Evolutionary conservation across 2,888 invertebrate genomes (phyloP), one percentile per base, ranked within the genome.

Genomic region (Nebria salina): DNA sequence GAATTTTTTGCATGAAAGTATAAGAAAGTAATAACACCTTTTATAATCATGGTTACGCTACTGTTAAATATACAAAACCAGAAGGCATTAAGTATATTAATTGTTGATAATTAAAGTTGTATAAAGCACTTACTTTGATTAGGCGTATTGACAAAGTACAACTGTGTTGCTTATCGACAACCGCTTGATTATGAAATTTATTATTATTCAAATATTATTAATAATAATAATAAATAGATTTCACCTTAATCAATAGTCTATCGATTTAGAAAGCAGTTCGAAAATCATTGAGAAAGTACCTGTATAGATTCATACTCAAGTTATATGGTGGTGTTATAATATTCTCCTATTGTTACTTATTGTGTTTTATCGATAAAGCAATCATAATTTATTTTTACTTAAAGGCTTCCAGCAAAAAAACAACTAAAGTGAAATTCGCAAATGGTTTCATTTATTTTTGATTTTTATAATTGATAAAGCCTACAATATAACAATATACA

Each of bases 231-330:
- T 77, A 74, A 79, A 75, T 66, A 65, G 74, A 65, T 79, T 79
- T 79, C 79, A 74, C 75, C 74, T 26, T 79, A 79, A 79, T 74
- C 79, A 79, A 79, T 79, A 65, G 74, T 66, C 65, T 74, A 74
- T 79, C 79, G 54, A 75, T 80, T 42, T 80, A 80, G 80, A 80
- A 80, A 80, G 80, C 75, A 80, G 64, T 64, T 74, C 73, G 72
- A 73, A 78, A 54, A 72, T 42, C 43, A 80, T 79, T 54, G 80
- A 75, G 80, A 80, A 80, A 80, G 80, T 80, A 80, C 65, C 25
- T 70, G n/a, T 65, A 75, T 80, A 70, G 42, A 75, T 80, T 70
- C 70, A 65, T 75, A 54, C 54, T 11, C 54, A 54, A 13, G 54
- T 54, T 54, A 54, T 54, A 54, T 8, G 54, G 54, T 54, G 54